Percentiles rank a stretch among this genome's conserved stretches.
Evolutionary conservation across 2,113 vertebrate genomes (phyloP).

Genomic region (Tachuris rubrigastra): DNA sequence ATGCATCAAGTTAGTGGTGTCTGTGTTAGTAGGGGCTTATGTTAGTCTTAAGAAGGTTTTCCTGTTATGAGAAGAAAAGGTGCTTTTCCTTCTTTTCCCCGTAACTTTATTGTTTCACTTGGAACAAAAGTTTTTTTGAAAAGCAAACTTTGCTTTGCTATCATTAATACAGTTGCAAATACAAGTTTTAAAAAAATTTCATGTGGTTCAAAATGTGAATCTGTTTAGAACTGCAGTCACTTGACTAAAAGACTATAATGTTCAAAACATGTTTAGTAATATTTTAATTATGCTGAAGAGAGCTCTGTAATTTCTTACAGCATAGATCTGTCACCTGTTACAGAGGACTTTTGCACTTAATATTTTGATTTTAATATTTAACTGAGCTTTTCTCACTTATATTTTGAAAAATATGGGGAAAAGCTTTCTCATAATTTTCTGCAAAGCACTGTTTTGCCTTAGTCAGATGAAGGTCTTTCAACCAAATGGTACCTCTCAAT

Average conservation of each 20-base stretch:
- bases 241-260: neutral
- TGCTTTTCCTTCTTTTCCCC: neutral
- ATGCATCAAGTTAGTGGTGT: neutral
- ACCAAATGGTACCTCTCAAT: neutral
- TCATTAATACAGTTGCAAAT: neutral
- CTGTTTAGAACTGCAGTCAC: neutral
- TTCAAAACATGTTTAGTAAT: neutral
- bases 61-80: neutral
- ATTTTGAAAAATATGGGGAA: neutral
- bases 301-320: neutral
- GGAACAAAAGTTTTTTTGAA: neutral
- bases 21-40: neutral
- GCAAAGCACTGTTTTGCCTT: neutral
- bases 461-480: neutral
- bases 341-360: neutral
- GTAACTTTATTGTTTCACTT: neutral
- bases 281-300: neutral
- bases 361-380: neutral
- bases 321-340: neutral
- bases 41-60: neutral
- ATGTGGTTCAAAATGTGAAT: accelerated
- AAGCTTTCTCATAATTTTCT: neutral
- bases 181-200: neutral
- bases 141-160: neutral
- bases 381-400: neutral